Percentiles rank a stretch among this genome's conserved stretches.
Evolutionary conservation across 2,888 invertebrate species (phyloP).

Genomic region (Pachycephus smyrnensis): DNA sequence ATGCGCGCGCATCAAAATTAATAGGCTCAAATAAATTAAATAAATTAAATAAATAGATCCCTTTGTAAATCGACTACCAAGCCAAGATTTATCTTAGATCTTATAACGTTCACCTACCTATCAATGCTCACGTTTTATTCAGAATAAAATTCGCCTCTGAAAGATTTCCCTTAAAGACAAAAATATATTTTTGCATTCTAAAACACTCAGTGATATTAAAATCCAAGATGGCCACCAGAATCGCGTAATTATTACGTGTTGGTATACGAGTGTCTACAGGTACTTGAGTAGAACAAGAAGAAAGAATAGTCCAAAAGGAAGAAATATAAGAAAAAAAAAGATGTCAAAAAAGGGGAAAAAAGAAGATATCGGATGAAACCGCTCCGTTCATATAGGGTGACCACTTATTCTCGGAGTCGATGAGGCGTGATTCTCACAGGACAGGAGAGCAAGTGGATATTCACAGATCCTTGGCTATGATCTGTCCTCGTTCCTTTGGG

Average conservation of each 20-base stretch:
- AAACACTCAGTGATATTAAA: background rate
- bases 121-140: no score
- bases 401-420: constrained; percentile 59
- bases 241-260: background rate
- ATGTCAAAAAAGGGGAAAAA: background rate
- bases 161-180: no score
- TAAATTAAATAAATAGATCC: background rate
- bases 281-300: background rate
- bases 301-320: background rate
- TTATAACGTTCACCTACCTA: background rate
- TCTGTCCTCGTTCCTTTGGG: constrained; percentile 42
- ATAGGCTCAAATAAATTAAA: background rate
- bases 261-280: background rate
- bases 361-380: background rate
- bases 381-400: constrained; percentile 46
- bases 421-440: constrained; percentile 52
- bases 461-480: constrained; percentile 54
- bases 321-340: background rate
- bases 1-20: background rate
- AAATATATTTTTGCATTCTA: no score
- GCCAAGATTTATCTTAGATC: background rate
- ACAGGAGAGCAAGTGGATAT: constrained; percentile 17
- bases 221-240: background rate
- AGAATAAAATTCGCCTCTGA: no score
- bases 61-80: background rate